These are phyloP conservation scores for Oncorhynchus kisutch DNA, from an alignment of 2,113 vertebrate genomes.

Conservation along the genomic window DNA sequence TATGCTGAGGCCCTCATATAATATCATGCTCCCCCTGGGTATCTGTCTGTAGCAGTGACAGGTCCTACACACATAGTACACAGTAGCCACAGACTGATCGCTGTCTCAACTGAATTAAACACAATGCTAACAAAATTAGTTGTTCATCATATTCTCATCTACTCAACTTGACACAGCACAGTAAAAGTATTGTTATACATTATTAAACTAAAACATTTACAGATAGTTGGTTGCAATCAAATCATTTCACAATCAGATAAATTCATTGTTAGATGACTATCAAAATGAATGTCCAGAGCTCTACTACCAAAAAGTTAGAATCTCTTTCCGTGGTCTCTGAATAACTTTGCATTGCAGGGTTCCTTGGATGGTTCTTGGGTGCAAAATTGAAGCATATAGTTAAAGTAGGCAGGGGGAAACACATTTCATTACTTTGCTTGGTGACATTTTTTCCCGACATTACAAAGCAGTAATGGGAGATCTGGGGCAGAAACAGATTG, in stretches of 20 bases:
- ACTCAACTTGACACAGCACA: neutral
- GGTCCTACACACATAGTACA: neutral
- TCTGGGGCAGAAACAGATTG: constrained; percentile 68
- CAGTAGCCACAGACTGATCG: neutral
- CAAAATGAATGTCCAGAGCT: neutral
- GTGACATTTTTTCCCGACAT: constrained; percentile 54
- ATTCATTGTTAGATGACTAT: neutral
- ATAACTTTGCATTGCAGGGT: constrained; percentile 18
- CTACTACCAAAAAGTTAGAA: neutral
- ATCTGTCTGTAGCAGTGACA: neutral
- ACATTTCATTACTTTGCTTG: constrained; percentile 63
- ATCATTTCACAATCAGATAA: neutral
- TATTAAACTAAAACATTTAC: neutral
- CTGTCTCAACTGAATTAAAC: neutral
- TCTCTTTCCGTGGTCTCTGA: neutral
- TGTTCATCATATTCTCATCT: neutral
- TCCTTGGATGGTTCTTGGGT: constrained; percentile 15
- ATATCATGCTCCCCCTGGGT: neutral
- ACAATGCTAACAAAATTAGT: neutral
- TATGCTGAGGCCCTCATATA: neutral
- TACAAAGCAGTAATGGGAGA: constrained; percentile 62
- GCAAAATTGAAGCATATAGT: constrained; percentile 30
- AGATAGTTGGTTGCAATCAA: neutral
- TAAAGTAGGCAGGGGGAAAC: constrained; percentile 45
- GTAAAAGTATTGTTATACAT: neutral